A percentile compares a stretch with the other conserved stretches of the same genome.
phyloP scores from a whole-genome alignment of 1,140 invertebrate genomes.

The Scaptomyza pallida region DNA sequence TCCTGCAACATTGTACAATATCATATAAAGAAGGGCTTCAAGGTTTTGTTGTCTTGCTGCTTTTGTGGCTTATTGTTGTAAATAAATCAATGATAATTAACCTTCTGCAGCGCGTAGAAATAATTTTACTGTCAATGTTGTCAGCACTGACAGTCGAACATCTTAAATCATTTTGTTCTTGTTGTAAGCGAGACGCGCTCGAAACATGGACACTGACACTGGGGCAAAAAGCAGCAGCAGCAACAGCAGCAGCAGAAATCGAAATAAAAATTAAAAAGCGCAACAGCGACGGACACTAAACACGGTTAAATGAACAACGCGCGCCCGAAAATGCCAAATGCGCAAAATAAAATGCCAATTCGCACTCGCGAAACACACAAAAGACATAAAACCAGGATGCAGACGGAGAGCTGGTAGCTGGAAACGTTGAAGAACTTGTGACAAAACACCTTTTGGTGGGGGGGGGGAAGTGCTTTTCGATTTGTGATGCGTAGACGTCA shows the following conservation, averaged over 20 bases:
- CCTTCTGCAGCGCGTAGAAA: slow-evolving; percentile 74
- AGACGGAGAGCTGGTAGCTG: background rate
- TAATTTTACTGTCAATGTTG: slow-evolving; percentile 82
- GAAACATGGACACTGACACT: background rate
- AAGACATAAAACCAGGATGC: too few species aligned
- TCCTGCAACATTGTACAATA: background rate
- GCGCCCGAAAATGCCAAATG: slow-evolving; percentile 75
- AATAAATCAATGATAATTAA: slow-evolving; percentile 83
- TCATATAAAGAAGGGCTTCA: background rate
- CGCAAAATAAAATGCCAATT: slow-evolving; percentile 81
- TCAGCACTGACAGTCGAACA: slow-evolving; percentile 78
- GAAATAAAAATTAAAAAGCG: slow-evolving; percentile 70
- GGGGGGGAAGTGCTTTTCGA: background rate
- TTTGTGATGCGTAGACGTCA: slow-evolving; percentile 65
- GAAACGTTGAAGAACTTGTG: slow-evolving; percentile 24
- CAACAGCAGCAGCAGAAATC: too few species aligned
- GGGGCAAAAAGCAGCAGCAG: slow-evolving; percentile 15
- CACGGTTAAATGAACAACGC: slow-evolving; percentile 72
- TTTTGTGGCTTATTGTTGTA: slow-evolving; percentile 50
- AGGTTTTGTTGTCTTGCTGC: background rate
- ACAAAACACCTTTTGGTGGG: slow-evolving; percentile 67
- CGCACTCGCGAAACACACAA: slow-evolving; percentile 49
- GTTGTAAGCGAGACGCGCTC: slow-evolving; percentile 10
- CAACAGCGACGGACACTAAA: slow-evolving; percentile 72
- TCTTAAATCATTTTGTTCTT: slow-evolving; percentile 79